Evolutionary conservation across 2,797 vertebrate genomes (phyloP), one percentile per base, ranked within the genome.

Genomic region (Nyctibius grandis): DNA sequence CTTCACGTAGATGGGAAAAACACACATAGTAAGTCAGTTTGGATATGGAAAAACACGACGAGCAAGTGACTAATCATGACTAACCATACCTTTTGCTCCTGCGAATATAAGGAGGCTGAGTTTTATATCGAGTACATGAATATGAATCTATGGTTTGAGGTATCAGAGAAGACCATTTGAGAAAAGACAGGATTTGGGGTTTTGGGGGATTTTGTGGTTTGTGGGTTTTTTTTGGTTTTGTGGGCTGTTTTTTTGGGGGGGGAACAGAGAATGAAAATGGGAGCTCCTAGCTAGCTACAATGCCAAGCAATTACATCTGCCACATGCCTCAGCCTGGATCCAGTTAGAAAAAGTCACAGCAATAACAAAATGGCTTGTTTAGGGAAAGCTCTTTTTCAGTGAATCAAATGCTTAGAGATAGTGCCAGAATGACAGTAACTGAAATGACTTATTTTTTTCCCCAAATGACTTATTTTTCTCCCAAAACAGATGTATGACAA

Each of bases 391-490:
- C 63, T 90, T 59, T 82, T 82, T 57, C 70, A 69, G 29, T 73
- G 6, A 85, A 78, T 44, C 70, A 88, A 72, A 88, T 64, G 69
- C 53, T 91, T 79, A 38, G 59, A 87, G 31, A 45, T 23, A 67
- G 74, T 40, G 25, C 85, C 74, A 95, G 74, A 76, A 88, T 63
- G 33, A 57, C n/a, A 87, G 45, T 8, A 64, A 70, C 34, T 42
- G 63, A 85, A 90, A 94, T 60, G 1, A 63, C 38, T 95, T 87
- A 28, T 91, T 95, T 94, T 84, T 64, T 80, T 44, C 61, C 53
- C 45, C n/a, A 85, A 90, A 94, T 60, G 1, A 63, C 38, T 95
- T 87, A 28, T 91, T 95, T 94, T 84, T 82, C 68, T 80, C 47
- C 61, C 53, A 45, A 60, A 80, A 47, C 60, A 83, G 45, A 85